These are phyloP conservation scores for Serrognathus titanus DNA, from an alignment of 2,888 invertebrate genomes.

Conservation along the genomic window DNA sequence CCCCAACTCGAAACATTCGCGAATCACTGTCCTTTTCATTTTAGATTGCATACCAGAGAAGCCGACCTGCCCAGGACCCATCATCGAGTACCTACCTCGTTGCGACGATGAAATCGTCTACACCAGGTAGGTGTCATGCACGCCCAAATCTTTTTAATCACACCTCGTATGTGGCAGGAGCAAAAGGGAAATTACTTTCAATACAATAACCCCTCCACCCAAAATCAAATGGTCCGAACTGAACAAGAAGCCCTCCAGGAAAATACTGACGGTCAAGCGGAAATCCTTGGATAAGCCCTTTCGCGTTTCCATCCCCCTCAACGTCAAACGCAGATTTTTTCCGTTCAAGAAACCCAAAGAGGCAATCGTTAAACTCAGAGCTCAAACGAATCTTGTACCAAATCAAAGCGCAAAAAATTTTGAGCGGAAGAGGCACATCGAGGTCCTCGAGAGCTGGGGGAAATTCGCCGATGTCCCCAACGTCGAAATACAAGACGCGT, in stretches of 20 bases:
- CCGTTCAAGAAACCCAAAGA: neutral
- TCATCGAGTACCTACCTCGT: constrained; percentile 15
- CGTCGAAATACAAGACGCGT: neutral
- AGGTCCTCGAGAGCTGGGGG: neutral
- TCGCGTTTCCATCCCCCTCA: constrained; percentile 4
- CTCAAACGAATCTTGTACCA: constrained; percentile 7
- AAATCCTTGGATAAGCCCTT: neutral
- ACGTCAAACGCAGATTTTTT: constrained; percentile 9
- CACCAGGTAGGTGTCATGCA: neutral
- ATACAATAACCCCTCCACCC: too few species aligned
- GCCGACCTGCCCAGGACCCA: constrained; percentile 13
- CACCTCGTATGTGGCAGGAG: too few species aligned
- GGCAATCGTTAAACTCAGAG: constrained; percentile 1
- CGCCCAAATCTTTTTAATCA: too few species aligned
- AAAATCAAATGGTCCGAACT: neutral
- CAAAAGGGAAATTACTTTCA: too few species aligned
- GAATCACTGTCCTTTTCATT: neutral
- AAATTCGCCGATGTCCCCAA: constrained; percentile 7
- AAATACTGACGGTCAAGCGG: neutral
- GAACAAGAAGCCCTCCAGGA: neutral
- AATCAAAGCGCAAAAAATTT: neutral
- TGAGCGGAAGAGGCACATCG: neutral
- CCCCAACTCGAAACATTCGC: constrained; percentile 15
- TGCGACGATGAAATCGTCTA: constrained; percentile 13
- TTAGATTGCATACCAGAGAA: constrained; percentile 13